Conservation (phyloP, 2,113 vertebrate genomes). For the Caranx melampygus region DNA sequence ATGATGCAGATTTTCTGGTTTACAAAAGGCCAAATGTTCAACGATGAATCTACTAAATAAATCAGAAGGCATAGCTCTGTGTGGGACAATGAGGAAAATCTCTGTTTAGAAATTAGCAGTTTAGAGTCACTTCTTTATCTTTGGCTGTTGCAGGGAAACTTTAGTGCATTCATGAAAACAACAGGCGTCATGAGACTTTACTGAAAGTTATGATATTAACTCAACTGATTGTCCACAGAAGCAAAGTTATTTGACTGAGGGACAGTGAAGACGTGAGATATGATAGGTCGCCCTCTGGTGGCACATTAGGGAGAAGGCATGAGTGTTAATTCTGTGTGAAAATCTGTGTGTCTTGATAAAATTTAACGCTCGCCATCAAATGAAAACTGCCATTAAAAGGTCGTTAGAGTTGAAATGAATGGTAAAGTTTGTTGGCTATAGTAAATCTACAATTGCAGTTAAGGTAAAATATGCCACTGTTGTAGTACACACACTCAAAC, state of each 20-base stretch:
- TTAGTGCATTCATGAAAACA: not conserved
- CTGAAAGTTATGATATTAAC: not conserved
- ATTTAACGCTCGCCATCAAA: not conserved
- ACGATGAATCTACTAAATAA: not conserved
- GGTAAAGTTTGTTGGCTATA: slow-evolving; percentile 31
- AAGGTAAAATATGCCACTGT: slow-evolving; percentile 45
- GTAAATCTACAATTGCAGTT: slow-evolving; percentile 39
- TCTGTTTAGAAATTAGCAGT: not conserved
- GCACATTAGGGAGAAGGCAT: not conserved
- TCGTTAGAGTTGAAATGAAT: not conserved
- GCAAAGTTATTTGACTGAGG: not conserved
- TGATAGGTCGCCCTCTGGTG: slow-evolving; percentile 62
- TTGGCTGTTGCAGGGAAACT: slow-evolving; percentile 33
- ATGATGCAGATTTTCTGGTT: slow-evolving; percentile 6
- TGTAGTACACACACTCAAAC: slow-evolving; percentile 29
- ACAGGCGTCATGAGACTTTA: not conserved
- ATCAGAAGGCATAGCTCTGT: slow-evolving; percentile 22
- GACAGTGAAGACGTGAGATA: not conserved
- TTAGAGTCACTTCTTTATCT: slow-evolving; percentile 37
- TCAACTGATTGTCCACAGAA: slow-evolving; percentile 17
- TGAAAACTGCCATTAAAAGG: not conserved
- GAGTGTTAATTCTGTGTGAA: not conserved
- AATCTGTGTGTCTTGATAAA: not conserved
- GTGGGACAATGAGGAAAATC: not conserved
- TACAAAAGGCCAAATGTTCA: too few relatives aligned